phyloP scores from a whole-genome alignment of 2,113 vertebrate genomes.

The Halcyon senegalensis region DNA sequence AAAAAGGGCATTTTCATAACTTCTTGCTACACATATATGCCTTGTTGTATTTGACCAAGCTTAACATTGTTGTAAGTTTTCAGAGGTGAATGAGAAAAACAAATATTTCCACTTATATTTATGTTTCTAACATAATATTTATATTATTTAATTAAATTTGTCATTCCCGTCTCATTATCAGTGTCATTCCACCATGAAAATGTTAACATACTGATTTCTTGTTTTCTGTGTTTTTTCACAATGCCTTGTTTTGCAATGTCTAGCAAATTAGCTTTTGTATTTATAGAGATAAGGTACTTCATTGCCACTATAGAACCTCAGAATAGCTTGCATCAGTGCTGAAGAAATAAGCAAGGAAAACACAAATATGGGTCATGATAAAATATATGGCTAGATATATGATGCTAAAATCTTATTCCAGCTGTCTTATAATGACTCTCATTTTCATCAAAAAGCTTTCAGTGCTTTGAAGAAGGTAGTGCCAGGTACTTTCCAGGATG shows the following conservation, averaged over 20 bases:
- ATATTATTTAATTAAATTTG: slow-evolving; percentile 22
- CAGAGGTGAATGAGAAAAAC: slow-evolving; percentile 1
- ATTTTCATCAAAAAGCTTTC: slow-evolving; percentile 37
- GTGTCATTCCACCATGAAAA: neutral
- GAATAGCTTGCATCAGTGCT: neutral
- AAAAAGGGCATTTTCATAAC: slow-evolving; percentile 13
- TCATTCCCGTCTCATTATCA: slow-evolving; percentile 11
- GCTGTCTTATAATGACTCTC: neutral
- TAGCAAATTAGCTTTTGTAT: neutral
- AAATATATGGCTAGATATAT: neutral
- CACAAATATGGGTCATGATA: neutral
- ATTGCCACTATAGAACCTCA: neutral
- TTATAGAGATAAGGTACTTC: neutral
- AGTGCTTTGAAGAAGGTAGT: neutral
- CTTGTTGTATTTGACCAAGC: slow-evolving; percentile 49
- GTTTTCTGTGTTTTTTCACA: neutral
- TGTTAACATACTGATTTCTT: neutral
- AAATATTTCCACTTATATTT: slow-evolving; percentile 14
- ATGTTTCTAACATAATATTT: slow-evolving; percentile 10
- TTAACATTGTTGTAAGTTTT: slow-evolving; percentile 27
- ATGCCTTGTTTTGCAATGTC: neutral
- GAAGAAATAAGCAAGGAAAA: neutral
- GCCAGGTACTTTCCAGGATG: neutral
- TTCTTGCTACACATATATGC: neutral
- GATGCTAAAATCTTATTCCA: neutral